Evolutionary conservation across 2,888 invertebrate genomes (phyloP), one percentile per base, ranked within the genome.

Genomic region (Aporophyla nigra): DNA sequence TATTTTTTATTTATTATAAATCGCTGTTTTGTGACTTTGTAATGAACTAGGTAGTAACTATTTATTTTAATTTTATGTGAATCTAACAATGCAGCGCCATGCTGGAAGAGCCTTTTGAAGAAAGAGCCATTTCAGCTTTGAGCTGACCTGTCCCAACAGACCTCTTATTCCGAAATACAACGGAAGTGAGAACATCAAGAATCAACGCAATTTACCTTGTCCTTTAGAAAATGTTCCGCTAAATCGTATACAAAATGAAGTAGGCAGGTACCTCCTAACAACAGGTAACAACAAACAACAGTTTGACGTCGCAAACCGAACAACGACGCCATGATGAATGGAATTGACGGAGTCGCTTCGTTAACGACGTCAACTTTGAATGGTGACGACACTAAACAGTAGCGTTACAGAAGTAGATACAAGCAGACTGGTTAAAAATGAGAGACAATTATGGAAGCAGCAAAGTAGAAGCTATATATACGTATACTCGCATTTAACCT

Each of bases 281-380:
- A 67, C 63, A 21, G 51, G 33, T 58, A 82, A 82, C 71, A 72
- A 76, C 67, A 68, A 76, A 76, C 71, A 72, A 70, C 78, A 76
- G 54, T 77, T 72, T 85, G 78, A 61, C 68, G 54, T 54, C 53
- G 27, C 74, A 63, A 46, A 49, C 63, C 12, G 58, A 78, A 70
- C 59, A 73, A 66, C 68, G 68, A 62, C 51, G 62, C 56, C 24
- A 77, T 87, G 81, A 81, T 83, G 86, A 78, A 87, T 77, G 77
- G 69, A 67, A 81, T 71, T 66, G 70, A 69, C 66, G 63, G 67
- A 62, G 59, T 66, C 68, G 73, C 68, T 70, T 78, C 78, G 86
- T 68, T 84, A 86, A 81, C 84, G 78, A 74, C 74, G 24, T 68
- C 69, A 78, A 87, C 78, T 86, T 86, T 81, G 54, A 73, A 71